Conservation (phyloP, 1,140 invertebrate species). For the Drosophila sechellia region DNA sequence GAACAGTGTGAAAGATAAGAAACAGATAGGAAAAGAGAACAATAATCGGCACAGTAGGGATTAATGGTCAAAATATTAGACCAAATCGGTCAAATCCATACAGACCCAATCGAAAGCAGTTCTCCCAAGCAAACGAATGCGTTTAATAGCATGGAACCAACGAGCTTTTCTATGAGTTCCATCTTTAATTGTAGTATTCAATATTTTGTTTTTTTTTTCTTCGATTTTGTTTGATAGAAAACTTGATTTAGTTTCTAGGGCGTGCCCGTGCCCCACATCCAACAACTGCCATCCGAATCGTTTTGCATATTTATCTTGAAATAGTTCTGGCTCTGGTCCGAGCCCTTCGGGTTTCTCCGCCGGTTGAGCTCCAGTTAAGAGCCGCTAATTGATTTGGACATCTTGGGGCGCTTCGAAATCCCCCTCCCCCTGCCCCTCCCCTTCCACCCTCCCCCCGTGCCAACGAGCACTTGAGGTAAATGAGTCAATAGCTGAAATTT, state of each 20-base stretch:
- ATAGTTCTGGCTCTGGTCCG: slow-evolving; percentile 13
- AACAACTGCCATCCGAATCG: neutral
- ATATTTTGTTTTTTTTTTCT: no score
- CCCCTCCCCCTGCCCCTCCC: neutral
- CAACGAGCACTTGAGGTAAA: slow-evolving; percentile 23
- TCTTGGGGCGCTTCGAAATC: slow-evolving; percentile 15
- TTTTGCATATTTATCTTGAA: slow-evolving; percentile 14
- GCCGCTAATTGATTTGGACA: slow-evolving; percentile 57
- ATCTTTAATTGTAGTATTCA: no score
- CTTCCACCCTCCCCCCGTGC: neutral
- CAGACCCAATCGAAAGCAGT: neutral
- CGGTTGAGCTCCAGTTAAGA: slow-evolving; percentile 49
- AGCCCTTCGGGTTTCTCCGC: slow-evolving; percentile 20
- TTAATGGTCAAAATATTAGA: neutral
- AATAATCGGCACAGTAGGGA: neutral
- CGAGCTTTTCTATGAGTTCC: no score
- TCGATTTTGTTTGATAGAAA: neutral
- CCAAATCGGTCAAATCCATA: neutral
- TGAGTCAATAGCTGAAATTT: slow-evolving; percentile 58
- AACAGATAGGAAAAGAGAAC: neutral
- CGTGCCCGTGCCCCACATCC: neutral
- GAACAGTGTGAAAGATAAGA: neutral
- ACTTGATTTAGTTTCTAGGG: neutral
- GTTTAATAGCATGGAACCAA: no score
- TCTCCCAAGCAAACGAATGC: no score